Evolutionary conservation across 1,140 invertebrate genomes (phyloP).

Genomic region (Drosophila tristis): DNA sequence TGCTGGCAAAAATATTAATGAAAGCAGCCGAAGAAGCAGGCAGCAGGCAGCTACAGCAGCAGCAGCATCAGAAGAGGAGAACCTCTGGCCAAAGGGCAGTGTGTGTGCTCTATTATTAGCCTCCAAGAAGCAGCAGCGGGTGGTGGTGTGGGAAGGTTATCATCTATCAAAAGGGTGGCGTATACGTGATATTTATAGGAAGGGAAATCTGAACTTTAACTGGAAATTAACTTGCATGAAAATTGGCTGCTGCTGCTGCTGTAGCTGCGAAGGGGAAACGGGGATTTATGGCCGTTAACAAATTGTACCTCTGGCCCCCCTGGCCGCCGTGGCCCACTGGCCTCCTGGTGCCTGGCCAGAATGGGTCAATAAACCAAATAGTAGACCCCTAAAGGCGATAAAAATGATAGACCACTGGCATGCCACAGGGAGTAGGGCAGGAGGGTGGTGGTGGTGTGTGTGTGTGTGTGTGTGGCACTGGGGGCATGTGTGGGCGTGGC

Average conservation of each 20-base stretch:
- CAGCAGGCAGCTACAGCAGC: not conserved
- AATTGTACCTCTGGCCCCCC: slow-evolving; percentile 46
- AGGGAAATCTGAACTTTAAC: slow-evolving; percentile 63
- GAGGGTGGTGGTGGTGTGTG: not conserved
- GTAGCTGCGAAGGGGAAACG: not conserved
- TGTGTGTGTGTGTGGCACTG: not conserved
- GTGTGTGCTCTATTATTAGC: slow-evolving; percentile 57
- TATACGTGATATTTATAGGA: slow-evolving; percentile 59
- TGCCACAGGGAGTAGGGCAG: not conserved
- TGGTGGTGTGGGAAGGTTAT: slow-evolving; percentile 13
- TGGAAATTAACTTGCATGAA: slow-evolving; percentile 76
- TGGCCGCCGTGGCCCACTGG: slow-evolving; percentile 27
- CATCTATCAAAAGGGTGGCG: slow-evolving; percentile 62
- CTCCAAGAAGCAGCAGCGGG: slow-evolving; percentile 4
- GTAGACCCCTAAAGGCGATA: slow-evolving; percentile 56
- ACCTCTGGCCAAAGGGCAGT: not conserved
- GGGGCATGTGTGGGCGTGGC: slow-evolving; percentile 7
- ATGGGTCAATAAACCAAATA: slow-evolving; percentile 75
- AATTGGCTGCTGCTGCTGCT: slow-evolving; percentile 44
- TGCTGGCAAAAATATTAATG: slow-evolving; percentile 65
- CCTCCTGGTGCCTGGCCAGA: slow-evolving; percentile 51
- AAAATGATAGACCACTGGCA: slow-evolving; percentile 56
- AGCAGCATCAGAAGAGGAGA: not conserved
- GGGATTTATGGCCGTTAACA: slow-evolving; percentile 68
- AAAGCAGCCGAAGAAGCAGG: slow-evolving; percentile 34